Evolutionary conservation across 2,888 invertebrate genomes (phyloP), one percentile per base, ranked within the genome.

Genomic region (Lypha dubia): DNA sequence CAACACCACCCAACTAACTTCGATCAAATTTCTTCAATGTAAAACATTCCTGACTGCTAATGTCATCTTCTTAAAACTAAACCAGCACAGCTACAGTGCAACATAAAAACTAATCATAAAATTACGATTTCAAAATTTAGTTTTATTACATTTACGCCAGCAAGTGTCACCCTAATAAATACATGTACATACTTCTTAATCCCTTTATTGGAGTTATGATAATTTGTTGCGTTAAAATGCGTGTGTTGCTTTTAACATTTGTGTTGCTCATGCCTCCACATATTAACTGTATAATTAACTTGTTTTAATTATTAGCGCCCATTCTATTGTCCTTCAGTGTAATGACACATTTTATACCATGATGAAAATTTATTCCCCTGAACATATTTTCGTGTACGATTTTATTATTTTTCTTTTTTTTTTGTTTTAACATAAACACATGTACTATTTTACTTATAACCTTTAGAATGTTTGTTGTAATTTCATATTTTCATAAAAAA

Each of bases 301-400:
- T 44, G 56, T 63, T 63, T 70, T 51, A 62, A 62, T 70, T 62
- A 77, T 77, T 70, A 70, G 62, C n/a, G n/a, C 53, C 20, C 41
- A n/a, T 35, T 20, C 44, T 58, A 24, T 41, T 79, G 44, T 46
- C 44, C 38, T 32, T 70, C 35, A 63, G 46, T 44, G 11, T 32
- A 65, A 71, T 63, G 51, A 56, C 24, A 71, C n/a, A 46, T 79
- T 56, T 56, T 63, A n/a, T n/a, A n/a, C n/a, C n/a, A 71, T 46
- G 51, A 58, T 28, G 71, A 56, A 44, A 28, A 62, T 62, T 51
- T 62, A 51, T 46, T 60, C 22, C 11, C 35, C n/a, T 60, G 9
- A 46, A 17, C 41, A 70, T 70, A 13, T 20, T n/a, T 24, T 3
- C 22, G 7, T 44, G 20, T 22, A 41, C 8, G 13, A 35, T 9